Evolutionary conservation across 1,140 invertebrate species (phyloP).

Genomic region (Lysiphlebus fabarum): DNA sequence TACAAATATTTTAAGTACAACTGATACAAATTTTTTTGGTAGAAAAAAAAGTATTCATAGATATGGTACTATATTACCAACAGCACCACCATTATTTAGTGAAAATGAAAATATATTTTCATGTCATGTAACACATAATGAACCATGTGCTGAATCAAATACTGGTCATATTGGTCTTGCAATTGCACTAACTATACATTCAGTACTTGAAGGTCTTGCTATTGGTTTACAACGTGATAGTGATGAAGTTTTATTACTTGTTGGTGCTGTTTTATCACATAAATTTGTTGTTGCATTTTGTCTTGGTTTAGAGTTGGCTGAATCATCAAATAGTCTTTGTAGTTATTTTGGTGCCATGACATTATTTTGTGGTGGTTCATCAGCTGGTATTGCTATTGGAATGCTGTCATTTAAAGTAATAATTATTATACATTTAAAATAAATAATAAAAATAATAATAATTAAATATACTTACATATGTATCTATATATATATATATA

Average conservation of each 20-base stretch:
- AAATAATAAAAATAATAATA: too few species aligned
- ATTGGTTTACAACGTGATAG: constrained; percentile 67
- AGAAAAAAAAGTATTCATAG: constrained; percentile 8
- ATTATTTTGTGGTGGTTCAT: constrained; percentile 66
- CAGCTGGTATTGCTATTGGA: constrained; percentile 64
- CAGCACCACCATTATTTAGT: constrained; percentile 33
- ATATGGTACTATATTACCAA: constrained; percentile 9
- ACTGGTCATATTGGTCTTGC: constrained; percentile 63
- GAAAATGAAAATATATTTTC: constrained; percentile 55
- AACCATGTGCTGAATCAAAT: constrained; percentile 57
- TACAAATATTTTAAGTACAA: constrained; percentile 1
- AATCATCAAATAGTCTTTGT: constrained; percentile 49
- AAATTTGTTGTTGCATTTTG: constrained; percentile 78
- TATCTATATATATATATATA: too few species aligned
- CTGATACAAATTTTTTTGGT: constrained; percentile 4
- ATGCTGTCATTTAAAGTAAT: constrained; percentile 45
- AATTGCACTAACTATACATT: constrained; percentile 72
- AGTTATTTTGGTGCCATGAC: constrained; percentile 60
- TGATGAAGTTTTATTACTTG: constrained; percentile 59
- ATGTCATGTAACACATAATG: constrained; percentile 63
- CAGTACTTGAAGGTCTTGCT: constrained; percentile 77
- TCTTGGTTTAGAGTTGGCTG: constrained; percentile 67
- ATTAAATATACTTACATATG: too few species aligned
- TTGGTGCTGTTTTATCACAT: constrained; percentile 70
- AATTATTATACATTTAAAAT: too few species aligned